Conservation (phyloP, 2,888 invertebrate genomes). For the Pachliopta kotzebuea region DNA sequence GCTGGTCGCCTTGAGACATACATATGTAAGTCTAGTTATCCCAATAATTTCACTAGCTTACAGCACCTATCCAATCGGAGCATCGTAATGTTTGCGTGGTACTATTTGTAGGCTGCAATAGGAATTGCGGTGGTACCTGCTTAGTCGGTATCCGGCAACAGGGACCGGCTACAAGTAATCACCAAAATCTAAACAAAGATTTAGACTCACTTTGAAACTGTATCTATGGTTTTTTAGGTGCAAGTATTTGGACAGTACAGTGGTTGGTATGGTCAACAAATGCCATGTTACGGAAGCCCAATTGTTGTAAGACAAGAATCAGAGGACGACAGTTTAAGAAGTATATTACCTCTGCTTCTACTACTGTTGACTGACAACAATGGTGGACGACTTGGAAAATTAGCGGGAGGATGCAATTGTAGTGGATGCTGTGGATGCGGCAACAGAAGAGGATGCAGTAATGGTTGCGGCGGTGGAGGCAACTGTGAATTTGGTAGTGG, state of each 20-base stretch:
- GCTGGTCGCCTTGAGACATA: too few relatives aligned
- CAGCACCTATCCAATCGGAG: too few relatives aligned
- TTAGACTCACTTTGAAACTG: neutral
- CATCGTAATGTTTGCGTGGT: too few relatives aligned
- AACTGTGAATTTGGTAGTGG: slow-evolving; percentile 11
- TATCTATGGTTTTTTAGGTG: slow-evolving; percentile 41
- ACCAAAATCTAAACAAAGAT: too few relatives aligned
- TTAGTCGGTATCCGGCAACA: too few relatives aligned
- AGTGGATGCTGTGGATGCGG: slow-evolving; percentile 36
- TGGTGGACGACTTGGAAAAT: slow-evolving; percentile 33
- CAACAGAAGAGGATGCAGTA: slow-evolving; percentile 14
- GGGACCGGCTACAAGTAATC: too few relatives aligned
- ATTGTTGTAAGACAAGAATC: slow-evolving; percentile 46
- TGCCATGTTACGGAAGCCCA: slow-evolving; percentile 39
- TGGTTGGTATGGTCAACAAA: slow-evolving; percentile 36
- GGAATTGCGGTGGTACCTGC: too few relatives aligned
- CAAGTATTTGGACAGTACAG: slow-evolving; percentile 45
- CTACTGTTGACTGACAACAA: slow-evolving; percentile 46
- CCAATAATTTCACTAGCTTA: too few relatives aligned
- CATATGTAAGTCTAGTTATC: too few relatives aligned
- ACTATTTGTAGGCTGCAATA: too few relatives aligned
- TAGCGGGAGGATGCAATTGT: slow-evolving; percentile 32
- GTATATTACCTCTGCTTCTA: slow-evolving; percentile 49
- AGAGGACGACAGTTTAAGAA: slow-evolving; percentile 44
- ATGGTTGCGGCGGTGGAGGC: slow-evolving; percentile 33